Percentiles rank a stretch among this genome's conserved stretches.
Evolutionary conservation across 2,113 vertebrate species (phyloP).

Genomic region (Pristiophorus japonicus): DNA sequence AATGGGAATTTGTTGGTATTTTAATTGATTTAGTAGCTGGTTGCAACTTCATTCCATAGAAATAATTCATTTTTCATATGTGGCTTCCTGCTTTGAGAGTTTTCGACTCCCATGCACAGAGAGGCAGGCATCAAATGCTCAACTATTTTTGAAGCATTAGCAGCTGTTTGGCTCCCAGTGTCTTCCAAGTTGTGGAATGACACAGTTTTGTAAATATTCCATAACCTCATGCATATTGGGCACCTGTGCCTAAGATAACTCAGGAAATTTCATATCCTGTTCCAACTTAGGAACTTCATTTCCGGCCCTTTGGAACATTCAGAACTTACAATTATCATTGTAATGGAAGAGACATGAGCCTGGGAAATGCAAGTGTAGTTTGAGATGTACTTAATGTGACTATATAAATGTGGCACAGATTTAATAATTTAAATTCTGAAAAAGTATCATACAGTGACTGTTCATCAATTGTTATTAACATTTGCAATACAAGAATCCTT

Average conservation of each 20-base stretch:
- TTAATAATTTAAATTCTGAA: conserved; percentile 21
- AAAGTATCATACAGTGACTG: background rate
- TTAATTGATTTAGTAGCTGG: conserved; percentile 53
- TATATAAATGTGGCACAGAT: conserved; percentile 8
- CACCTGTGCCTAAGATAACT: conserved; percentile 68
- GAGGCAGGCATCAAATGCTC: conserved; percentile 54
- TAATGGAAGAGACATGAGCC: conserved; percentile 50
- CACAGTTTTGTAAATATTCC: conserved; percentile 61
- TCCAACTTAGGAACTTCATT: conserved; percentile 65
- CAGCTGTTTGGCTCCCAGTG: conserved; percentile 71
- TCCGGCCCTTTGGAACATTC: conserved; percentile 60
- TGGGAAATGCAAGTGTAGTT: conserved; percentile 48
- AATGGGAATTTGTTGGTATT: conserved; percentile 48
- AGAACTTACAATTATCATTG: conserved; percentile 60
- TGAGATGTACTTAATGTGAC: background rate
- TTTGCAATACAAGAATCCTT: background rate
- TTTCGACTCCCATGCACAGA: conserved; percentile 42
- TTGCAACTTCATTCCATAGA: conserved; percentile 51
- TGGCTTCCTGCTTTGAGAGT: conserved; percentile 51
- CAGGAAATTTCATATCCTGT: conserved; percentile 81
- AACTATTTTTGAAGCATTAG: conserved; percentile 56
- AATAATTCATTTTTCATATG: conserved; percentile 55
- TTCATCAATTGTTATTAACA: background rate
- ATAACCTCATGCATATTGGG: conserved; percentile 59
- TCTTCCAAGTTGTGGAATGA: conserved; percentile 53